A percentile compares a stretch with the other conserved stretches of the same genome.
Conservation (phyloP, 2,797 vertebrate species). For the Sebastes goodei region DNA sequence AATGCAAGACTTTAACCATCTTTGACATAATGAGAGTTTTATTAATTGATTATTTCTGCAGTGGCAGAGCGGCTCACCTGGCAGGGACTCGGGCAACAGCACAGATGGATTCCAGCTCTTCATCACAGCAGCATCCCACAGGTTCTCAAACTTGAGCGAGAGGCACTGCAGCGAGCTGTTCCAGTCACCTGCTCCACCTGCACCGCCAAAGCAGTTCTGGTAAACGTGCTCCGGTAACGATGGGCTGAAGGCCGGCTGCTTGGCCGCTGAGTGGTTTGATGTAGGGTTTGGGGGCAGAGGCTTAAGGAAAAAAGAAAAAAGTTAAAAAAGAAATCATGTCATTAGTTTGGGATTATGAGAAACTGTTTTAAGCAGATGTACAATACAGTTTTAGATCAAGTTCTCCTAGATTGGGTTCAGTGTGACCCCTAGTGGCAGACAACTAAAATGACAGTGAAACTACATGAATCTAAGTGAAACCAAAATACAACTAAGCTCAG, state of each 20-base stretch:
- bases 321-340: background rate
- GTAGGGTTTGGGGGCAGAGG: constrained; percentile 90
- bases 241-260: constrained; percentile 93
- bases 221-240: constrained; percentile 96
- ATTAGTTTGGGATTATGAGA: constrained; percentile 3
- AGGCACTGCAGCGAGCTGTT: constrained; percentile 90
- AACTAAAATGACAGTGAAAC: constrained; percentile 9
- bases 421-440: constrained; percentile 60
- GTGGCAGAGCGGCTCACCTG: constrained; percentile 83
- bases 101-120: constrained; percentile 96
- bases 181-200: constrained; percentile 92
- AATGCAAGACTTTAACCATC: background rate
- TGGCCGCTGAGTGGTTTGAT: constrained; percentile 90
- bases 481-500: constrained; percentile 26
- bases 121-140: constrained; percentile 97
- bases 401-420: background rate
- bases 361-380: background rate
- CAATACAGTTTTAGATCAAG: background rate
- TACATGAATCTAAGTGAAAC: constrained; percentile 53
- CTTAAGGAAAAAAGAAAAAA: constrained; percentile 67
- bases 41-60: background rate
- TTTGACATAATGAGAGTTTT: background rate
- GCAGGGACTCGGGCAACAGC: constrained; percentile 92
- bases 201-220: constrained; percentile 92
- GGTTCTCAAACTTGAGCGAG: constrained; percentile 94